phyloP scores from a whole-genome alignment of 92 coral and sea anemone genomes.

The Ricordea florida region DNA sequence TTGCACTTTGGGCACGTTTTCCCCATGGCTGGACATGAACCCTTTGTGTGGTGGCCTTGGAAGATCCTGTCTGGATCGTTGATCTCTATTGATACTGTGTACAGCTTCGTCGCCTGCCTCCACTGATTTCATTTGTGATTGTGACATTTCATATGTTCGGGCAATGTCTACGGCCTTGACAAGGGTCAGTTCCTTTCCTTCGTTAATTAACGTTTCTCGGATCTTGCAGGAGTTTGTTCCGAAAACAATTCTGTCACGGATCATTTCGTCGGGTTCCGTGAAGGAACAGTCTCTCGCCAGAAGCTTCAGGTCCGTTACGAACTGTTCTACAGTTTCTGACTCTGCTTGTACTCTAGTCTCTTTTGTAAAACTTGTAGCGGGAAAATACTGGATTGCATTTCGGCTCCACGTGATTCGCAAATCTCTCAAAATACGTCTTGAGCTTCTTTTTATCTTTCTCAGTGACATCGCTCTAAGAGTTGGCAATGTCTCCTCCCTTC shows the following conservation, averaged over 20 bases:
- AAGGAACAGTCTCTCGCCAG: slow-evolving; percentile 62
- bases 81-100: neutral
- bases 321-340: slow-evolving; percentile 38
- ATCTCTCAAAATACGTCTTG: slow-evolving; percentile 44
- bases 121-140: neutral
- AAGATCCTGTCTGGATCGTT: neutral
- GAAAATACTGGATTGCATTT: slow-evolving; percentile 64
- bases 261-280: slow-evolving; percentile 53
- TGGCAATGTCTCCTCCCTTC: slow-evolving; percentile 56
- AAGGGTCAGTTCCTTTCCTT: slow-evolving; percentile 29
- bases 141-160: slow-evolving; percentile 11
- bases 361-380: slow-evolving; percentile 54
- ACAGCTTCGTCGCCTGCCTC: neutral
- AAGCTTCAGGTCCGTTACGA: slow-evolving; percentile 52
- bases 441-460: slow-evolving; percentile 55
- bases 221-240: slow-evolving; percentile 48
- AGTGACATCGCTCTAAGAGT: slow-evolving; percentile 45
- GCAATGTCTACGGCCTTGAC: slow-evolving; percentile 64
- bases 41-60: neutral
- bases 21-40: neutral
- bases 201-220: slow-evolving; percentile 46
- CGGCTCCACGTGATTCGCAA: slow-evolving; percentile 56
- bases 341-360: too few relatives aligned
- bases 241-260: neutral
- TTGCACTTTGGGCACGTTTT: too few relatives aligned